phyloP scores from a whole-genome alignment of 2,888 invertebrate genomes.

The Leucozona laternaria region DNA sequence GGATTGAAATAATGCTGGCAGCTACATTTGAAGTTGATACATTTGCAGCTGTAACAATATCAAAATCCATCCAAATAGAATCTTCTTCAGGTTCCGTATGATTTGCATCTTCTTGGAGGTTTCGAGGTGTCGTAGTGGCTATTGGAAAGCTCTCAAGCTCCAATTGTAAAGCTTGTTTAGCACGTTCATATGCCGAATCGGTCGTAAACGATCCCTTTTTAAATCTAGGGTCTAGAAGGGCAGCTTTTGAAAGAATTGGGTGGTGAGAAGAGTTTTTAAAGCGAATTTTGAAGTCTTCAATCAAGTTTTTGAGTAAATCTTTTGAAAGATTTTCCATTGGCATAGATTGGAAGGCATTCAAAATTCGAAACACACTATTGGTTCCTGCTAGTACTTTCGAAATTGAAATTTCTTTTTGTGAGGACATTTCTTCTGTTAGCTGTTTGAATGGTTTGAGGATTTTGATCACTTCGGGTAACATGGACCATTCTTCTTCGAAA shows the following conservation, averaged over 20 bases:
- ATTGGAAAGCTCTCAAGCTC: not conserved
- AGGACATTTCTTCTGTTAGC: constrained; percentile 14
- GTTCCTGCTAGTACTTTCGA: constrained; percentile 28
- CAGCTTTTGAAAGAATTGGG: constrained; percentile 22
- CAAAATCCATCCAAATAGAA: constrained; percentile 14
- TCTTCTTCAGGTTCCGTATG: not conserved
- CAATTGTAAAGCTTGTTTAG: not conserved
- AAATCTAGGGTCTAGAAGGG: not conserved
- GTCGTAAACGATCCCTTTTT: not conserved
- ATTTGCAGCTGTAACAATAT: not conserved
- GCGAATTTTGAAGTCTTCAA: constrained; percentile 12
- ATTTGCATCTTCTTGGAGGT: not conserved
- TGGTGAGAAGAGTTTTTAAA: constrained; percentile 29
- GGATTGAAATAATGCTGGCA: not conserved
- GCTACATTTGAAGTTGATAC: not conserved
- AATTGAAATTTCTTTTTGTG: constrained; percentile 19
- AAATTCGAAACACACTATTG: constrained; percentile 1
- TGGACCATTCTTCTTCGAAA: constrained; percentile 22
- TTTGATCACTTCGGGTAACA: not conserved
- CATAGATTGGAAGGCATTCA: not conserved
- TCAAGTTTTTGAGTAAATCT: not conserved
- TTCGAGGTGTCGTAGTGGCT: not conserved
- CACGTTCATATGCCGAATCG: not conserved
- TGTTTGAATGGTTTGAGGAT: constrained; percentile 23
- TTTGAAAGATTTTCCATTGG: not conserved